Percentiles rank a stretch among this genome's conserved stretches.
Evolutionary conservation across 53 echinoderm and acorn worm species (phyloP).

Genomic region (Paracentrotus lividus): DNA sequence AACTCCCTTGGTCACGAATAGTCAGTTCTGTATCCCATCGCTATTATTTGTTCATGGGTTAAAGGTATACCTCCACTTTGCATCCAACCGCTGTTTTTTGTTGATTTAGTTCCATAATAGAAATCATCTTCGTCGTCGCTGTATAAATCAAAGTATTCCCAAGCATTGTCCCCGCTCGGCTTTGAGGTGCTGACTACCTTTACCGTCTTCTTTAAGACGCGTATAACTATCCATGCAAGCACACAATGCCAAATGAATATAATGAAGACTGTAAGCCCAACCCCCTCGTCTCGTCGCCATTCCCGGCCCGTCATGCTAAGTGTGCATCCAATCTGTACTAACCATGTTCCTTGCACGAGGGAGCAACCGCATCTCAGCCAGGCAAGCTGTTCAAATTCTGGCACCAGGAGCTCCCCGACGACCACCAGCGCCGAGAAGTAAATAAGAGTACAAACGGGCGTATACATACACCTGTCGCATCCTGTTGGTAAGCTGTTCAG

Average conservation of each 20-base stretch:
- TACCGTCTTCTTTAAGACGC: slow-evolving; percentile 86
- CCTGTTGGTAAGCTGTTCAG: slow-evolving; percentile 74
- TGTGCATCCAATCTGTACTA: slow-evolving; percentile 86
- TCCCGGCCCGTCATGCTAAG: slow-evolving; percentile 89
- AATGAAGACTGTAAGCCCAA: slow-evolving; percentile 80
- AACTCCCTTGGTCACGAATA: slow-evolving; percentile 36
- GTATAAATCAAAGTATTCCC: slow-evolving; percentile 68
- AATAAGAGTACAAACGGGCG: slow-evolving; percentile 81
- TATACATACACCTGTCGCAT: slow-evolving; percentile 88
- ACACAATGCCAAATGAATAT: slow-evolving; percentile 88
- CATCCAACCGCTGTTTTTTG: slow-evolving; percentile 51
- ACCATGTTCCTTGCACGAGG: slow-evolving; percentile 89
- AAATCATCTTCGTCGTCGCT: slow-evolving; percentile 68
- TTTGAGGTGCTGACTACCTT: slow-evolving; percentile 78
- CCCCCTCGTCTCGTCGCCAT: slow-evolving; percentile 85
- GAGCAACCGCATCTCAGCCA: slow-evolving; percentile 85
- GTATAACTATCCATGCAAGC: slow-evolving; percentile 80
- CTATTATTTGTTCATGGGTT: slow-evolving; percentile 43
- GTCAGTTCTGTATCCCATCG: slow-evolving; percentile 56
- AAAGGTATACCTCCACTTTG: slow-evolving; percentile 56
- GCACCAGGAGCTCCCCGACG: slow-evolving; percentile 79
- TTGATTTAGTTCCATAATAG: slow-evolving; percentile 41
- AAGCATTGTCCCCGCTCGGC: slow-evolving; percentile 75
- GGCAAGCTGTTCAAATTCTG: slow-evolving; percentile 67
- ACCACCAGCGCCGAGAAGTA: slow-evolving; percentile 78